Evolutionary conservation across 2,888 invertebrate species (phyloP).

Genomic region (Brachycybe producta): DNA sequence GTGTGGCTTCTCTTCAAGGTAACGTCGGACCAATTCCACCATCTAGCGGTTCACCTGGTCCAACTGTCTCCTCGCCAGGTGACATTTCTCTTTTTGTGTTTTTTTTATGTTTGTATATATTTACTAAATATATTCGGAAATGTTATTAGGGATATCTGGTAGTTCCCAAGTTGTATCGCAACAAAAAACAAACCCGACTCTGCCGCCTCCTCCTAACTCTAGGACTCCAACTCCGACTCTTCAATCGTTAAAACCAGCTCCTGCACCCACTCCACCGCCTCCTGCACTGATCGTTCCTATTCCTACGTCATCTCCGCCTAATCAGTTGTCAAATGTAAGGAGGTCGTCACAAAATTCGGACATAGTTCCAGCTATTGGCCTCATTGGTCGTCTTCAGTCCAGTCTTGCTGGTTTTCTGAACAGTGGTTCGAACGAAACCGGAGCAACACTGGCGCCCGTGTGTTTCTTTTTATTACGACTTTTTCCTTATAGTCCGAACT

Average conservation of each 20-base stretch:
- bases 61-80: slow-evolving; percentile 14
- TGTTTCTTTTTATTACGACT: background rate
- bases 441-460: slow-evolving; percentile 4
- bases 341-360: background rate
- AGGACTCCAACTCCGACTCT: slow-evolving; percentile 3
- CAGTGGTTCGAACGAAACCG: background rate
- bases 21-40: too few relatives aligned
- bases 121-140: too few relatives aligned
- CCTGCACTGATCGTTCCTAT: background rate
- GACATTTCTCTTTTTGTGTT: too few relatives aligned
- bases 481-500: background rate
- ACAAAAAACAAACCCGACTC: slow-evolving; percentile 10
- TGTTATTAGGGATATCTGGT: too few relatives aligned
- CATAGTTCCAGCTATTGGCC: slow-evolving; percentile 5
- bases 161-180: too few relatives aligned
- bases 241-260: background rate
- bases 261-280: background rate
- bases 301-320: slow-evolving; percentile 1
- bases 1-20: too few relatives aligned
- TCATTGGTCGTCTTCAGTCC: slow-evolving; percentile 9
- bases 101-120: too few relatives aligned
- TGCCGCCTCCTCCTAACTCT: slow-evolving; percentile 9
- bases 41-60: slow-evolving; percentile 14
- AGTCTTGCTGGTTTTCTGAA: slow-evolving; percentile 9
- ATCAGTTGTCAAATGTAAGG: background rate